Conservation (phyloP, 2,888 invertebrate genomes). For the Andricus curvator region DNA sequence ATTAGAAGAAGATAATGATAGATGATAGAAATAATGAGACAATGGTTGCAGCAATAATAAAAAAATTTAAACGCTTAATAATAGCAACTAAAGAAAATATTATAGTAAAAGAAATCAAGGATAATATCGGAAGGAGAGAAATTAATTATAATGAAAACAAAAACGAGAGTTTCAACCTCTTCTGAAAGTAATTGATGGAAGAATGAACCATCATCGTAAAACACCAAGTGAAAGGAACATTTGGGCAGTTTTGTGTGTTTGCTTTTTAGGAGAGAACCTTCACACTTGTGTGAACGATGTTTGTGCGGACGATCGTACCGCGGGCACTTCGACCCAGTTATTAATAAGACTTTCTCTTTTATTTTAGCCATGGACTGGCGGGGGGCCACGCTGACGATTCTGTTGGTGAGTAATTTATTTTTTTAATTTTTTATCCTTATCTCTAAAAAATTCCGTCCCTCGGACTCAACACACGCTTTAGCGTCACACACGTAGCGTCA, state of each 20-base stretch:
- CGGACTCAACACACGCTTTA: no score
- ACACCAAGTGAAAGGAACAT: constrained; percentile 32
- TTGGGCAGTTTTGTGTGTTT: constrained; percentile 29
- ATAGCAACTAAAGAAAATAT: no score
- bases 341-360: constrained; percentile 76
- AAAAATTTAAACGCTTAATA: no score
- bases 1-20: no score
- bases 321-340: constrained; percentile 68
- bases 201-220: constrained; percentile 24
- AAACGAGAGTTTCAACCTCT: neutral
- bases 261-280: constrained; percentile 33
- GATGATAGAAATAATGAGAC: neutral
- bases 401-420: constrained; percentile 68
- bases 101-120: no score
- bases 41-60: neutral
- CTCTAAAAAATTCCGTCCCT: constrained; percentile 11
- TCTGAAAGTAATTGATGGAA: neutral
- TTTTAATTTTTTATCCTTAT: neutral
- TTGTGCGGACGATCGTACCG: constrained; percentile 52
- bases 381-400: constrained; percentile 67
- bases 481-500: no score
- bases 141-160: neutral
- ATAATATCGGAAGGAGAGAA: neutral
- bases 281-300: constrained; percentile 42
- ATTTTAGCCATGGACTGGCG: constrained; percentile 77